Conservation (phyloP, 2,113 vertebrate genomes). For the Menidia beryllina region DNA sequence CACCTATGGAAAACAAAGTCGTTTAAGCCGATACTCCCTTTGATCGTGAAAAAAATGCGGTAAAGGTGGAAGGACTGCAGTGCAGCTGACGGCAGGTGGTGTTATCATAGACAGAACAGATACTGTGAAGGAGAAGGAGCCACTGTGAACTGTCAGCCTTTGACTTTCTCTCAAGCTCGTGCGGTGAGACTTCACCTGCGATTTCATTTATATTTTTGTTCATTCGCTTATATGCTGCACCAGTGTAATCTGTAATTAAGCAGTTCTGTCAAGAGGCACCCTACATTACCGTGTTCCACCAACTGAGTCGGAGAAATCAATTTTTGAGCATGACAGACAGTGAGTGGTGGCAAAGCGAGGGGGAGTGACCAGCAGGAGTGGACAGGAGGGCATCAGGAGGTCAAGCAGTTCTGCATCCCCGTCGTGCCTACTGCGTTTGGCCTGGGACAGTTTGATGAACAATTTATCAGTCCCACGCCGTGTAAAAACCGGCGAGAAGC, state of each 20-base stretch:
- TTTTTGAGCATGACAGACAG: constrained; percentile 43
- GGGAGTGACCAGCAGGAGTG: constrained; percentile 22
- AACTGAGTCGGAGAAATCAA: constrained; percentile 37
- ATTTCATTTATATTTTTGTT: too few species aligned
- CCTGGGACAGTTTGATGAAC: background rate
- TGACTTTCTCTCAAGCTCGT: too few species aligned
- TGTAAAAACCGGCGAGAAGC: background rate
- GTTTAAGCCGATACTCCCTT: too few species aligned
- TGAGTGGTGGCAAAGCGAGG: constrained; percentile 23
- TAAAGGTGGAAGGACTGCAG: too few species aligned
- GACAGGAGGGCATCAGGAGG: constrained; percentile 34
- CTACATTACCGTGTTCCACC: constrained; percentile 23
- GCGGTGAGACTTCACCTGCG: too few species aligned
- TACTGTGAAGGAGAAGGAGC: too few species aligned
- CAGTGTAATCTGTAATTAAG: constrained; percentile 17
- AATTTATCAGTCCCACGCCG: constrained; percentile 17
- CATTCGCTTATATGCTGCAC: background rate
- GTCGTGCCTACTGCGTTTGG: constrained; percentile 32
- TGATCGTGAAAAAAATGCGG: too few species aligned
- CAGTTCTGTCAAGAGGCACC: background rate
- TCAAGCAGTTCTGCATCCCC: constrained; percentile 46
- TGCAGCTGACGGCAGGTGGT: too few species aligned
- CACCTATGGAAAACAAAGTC: too few species aligned
- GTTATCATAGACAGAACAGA: too few species aligned
- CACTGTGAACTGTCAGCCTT: too few species aligned